These are phyloP conservation scores for Montipora foliosa DNA, from an alignment of 64 coral and sea anemone genomes.

Conservation along the genomic window DNA sequence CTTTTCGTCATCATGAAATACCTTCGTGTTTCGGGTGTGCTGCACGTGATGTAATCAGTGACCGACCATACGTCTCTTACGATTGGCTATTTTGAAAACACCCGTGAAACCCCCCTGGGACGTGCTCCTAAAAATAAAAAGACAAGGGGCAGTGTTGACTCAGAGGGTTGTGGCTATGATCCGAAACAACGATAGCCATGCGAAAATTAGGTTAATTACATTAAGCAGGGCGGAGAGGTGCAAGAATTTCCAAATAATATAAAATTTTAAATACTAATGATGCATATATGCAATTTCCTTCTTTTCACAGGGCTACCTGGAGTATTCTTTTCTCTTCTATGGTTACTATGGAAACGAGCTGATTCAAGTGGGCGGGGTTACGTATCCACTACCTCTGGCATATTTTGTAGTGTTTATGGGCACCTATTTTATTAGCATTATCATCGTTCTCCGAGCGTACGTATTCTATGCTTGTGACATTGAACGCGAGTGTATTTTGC, in stretches of 20 bases:
- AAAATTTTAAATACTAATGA: not conserved
- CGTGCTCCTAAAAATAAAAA: no score
- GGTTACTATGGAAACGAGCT: constrained; percentile 87
- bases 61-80: no score
- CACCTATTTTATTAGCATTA: constrained; percentile 73
- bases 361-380: constrained; percentile 64
- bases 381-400: constrained; percentile 75
- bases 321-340: constrained; percentile 87
- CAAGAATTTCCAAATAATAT: not conserved
- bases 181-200: no score
- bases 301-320: constrained; percentile 63
- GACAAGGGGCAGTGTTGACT: no score
- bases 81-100: no score
- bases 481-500: not conserved
- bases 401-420: constrained; percentile 81
- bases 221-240: no score
- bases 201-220: no score
- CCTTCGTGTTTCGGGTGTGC: no score
- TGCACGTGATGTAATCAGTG: no score
- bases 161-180: no score
- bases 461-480: constrained; percentile 11
- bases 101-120: no score
- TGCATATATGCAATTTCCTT: not conserved
- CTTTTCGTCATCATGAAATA: no score
- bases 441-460: constrained; percentile 79